Conservation (phyloP, 1,140 invertebrate species). For the Sycobia sp. region DNA sequence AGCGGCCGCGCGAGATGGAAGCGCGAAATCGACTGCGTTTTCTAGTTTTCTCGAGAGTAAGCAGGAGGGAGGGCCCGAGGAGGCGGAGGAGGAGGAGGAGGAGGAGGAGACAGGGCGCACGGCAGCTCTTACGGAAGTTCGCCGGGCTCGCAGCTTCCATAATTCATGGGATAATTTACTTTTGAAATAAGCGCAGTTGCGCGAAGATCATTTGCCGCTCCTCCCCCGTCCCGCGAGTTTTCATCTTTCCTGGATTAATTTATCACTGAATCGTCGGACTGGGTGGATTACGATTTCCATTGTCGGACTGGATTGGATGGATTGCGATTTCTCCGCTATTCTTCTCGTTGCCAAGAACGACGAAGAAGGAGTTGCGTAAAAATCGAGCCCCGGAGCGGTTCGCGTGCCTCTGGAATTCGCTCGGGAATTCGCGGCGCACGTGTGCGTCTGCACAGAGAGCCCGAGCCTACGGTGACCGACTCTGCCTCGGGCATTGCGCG, state of each 20-base stretch:
- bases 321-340: not conserved
- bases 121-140: conserved; percentile 5
- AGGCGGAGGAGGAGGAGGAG: not conserved
- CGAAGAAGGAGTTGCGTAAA: no score
- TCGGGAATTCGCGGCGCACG: no score
- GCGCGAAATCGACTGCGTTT: conserved; percentile 31
- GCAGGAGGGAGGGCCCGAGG: not conserved
- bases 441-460: no score
- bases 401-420: no score
- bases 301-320: no score
- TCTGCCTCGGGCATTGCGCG: no score
- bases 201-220: conserved; percentile 6
- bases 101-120: no score
- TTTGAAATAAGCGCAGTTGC: conserved; percentile 12
- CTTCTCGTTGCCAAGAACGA: no score
- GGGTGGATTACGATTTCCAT: not conserved
- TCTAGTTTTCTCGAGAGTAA: no score
- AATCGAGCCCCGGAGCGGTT: no score
- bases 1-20: not conserved
- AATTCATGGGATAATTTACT: conserved; percentile 23
- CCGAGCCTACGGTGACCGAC: no score
- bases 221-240: conserved; percentile 25
- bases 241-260: not conserved
- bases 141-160: conserved; percentile 14
- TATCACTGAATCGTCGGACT: not conserved